Evolutionary conservation across 2,797 vertebrate genomes (phyloP), one percentile per base, ranked within the genome.

Genomic region (Nannoperca obscura): DNA sequence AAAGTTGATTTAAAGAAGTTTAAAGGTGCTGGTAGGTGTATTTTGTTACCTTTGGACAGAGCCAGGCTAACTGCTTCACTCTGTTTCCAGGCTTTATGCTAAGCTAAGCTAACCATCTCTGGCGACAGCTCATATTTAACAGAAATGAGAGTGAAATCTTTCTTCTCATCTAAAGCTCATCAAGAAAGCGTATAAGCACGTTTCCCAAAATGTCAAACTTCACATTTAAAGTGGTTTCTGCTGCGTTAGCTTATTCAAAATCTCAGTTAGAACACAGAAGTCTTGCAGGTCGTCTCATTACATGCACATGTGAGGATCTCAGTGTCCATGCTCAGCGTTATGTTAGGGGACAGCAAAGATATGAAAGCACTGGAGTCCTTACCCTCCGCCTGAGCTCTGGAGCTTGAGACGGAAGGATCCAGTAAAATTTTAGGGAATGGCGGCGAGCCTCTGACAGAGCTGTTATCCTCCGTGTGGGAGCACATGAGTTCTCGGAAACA

Each of bases 401-500:
- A 59, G 14, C 74, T 60, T 5, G 91, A 81, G 15, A 83, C 61
- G 0, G 88, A 76, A 24, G 90, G 50, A 6, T 80, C 82, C 71
- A 91, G 89, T 30, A 85, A 88, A 49, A 90, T 83, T 58, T 90
- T 94, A 8, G 88, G 91, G 53, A 92, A 88, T 0, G 91, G 86
- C 0, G 88, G 92, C 0, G 94, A 95, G 89, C 90, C 91, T 70
- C 86, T 92, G 46, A 86, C 86, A 0, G 87, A 92, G 63, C 60
- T 82, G 78, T 15, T 91, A 3, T 88, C 84, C 7, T 91, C 88
- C 0, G 57, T 0, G 0, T 80, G 90, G 7, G 89, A 90, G 79
- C 94, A 96, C 54, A 96, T 78, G 0, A 96, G 93, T 14, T 94
- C 94, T 0, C 92, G 69, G 82, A 96, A 96, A 52, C 93, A 84